phyloP scores from a whole-genome alignment of 2,113 vertebrate species.

The Epinephelus fuscoguttatus region DNA sequence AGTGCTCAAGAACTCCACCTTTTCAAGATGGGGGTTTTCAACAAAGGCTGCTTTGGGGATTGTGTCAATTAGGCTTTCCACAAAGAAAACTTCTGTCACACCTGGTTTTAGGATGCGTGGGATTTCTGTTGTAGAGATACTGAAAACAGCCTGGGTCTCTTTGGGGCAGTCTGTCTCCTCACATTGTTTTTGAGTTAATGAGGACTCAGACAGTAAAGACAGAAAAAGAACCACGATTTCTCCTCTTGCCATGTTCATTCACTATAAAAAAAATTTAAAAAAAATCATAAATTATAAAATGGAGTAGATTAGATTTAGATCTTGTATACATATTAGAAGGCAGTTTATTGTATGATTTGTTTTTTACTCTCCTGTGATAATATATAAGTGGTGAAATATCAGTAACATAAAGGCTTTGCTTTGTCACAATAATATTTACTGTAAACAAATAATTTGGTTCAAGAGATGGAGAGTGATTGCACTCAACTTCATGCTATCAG shows the following conservation, averaged over 20 bases:
- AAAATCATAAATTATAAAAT: neutral
- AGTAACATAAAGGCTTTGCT: neutral
- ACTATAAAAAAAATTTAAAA: slow-evolving; percentile 40
- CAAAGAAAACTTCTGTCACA: slow-evolving; percentile 83
- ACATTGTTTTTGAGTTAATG: slow-evolving; percentile 30
- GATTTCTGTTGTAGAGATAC: slow-evolving; percentile 69
- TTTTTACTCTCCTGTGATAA: neutral
- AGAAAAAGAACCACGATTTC: slow-evolving; percentile 35
- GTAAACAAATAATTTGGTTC: too few relatives aligned
- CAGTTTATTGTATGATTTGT: neutral
- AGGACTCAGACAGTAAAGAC: slow-evolving; percentile 50
- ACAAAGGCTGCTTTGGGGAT: slow-evolving; percentile 82
- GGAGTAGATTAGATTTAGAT: neutral
- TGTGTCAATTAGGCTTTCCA: slow-evolving; percentile 76
- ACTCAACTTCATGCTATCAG: too few relatives aligned
- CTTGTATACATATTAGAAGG: neutral
- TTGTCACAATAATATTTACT: neutral
- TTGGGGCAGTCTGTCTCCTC: slow-evolving; percentile 31
- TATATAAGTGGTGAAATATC: neutral
- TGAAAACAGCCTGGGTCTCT: slow-evolving; percentile 75
- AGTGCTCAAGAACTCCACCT: slow-evolving; percentile 82
- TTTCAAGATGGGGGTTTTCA: slow-evolving; percentile 78
- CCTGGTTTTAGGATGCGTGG: slow-evolving; percentile 67
- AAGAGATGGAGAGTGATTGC: too few relatives aligned
- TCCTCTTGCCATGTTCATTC: slow-evolving; percentile 62